Conservation (phyloP, 2,113 vertebrate genomes). For the Ardeotis arabs region DNA sequence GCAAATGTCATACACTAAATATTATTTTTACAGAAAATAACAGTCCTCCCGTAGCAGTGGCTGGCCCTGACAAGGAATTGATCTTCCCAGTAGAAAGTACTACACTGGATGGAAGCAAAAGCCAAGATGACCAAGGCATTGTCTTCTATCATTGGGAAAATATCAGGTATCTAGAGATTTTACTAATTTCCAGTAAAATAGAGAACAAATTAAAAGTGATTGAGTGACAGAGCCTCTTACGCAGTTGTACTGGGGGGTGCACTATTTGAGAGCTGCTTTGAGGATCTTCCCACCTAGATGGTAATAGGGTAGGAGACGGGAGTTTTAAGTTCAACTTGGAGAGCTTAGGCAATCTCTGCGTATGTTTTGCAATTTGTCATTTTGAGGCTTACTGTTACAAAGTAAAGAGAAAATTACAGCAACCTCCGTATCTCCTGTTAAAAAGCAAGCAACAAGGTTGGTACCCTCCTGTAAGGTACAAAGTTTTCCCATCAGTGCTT, state of each 20-base stretch:
- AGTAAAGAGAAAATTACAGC: neutral
- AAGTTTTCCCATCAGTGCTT: neutral
- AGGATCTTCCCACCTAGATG: neutral
- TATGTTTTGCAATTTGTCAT: neutral
- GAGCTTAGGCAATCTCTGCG: neutral
- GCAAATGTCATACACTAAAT: neutral
- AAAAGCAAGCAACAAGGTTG: neutral
- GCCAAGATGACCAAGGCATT: constrained; percentile 82
- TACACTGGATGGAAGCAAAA: constrained; percentile 81
- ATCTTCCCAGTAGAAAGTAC: constrained; percentile 78
- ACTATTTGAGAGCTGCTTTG: neutral
- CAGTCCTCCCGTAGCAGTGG: constrained; percentile 80
- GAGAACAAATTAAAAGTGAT: neutral
- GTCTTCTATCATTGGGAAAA: constrained; percentile 81
- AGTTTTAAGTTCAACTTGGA: neutral
- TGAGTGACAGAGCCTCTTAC: neutral
- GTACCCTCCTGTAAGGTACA: neutral
- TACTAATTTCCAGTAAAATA: neutral
- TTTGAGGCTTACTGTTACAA: neutral
- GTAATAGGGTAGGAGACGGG: neutral
- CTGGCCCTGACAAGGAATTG: constrained; percentile 84
- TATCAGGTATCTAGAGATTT: constrained; percentile 74
- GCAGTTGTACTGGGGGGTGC: neutral
- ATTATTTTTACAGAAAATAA: constrained; percentile 71
- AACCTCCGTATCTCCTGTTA: neutral